phyloP scores from a whole-genome alignment of 2,888 invertebrate species.

The Galeruca laticollis region DNA sequence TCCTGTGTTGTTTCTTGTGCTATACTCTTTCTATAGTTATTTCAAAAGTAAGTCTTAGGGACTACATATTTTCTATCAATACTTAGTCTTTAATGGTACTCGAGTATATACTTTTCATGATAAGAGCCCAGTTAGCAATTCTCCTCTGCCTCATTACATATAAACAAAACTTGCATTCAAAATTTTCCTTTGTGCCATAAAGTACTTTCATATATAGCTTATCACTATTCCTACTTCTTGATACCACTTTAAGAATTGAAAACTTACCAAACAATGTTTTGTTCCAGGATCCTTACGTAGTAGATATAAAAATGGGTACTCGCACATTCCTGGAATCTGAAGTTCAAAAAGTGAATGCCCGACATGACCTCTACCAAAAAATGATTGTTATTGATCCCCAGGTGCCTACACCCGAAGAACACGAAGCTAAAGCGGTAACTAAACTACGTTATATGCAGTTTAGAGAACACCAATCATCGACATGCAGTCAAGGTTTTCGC shows the following conservation, averaged over 20 bases:
- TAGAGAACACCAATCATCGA: slow-evolving; percentile 92
- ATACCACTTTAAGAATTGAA: background rate
- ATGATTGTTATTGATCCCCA: slow-evolving; percentile 92
- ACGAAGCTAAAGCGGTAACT: slow-evolving; percentile 85
- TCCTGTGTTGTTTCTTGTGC: too few species aligned
- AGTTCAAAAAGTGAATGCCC: slow-evolving; percentile 86
- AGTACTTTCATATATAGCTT: background rate
- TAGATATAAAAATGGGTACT: slow-evolving; percentile 98
- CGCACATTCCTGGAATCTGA: slow-evolving; percentile 96
- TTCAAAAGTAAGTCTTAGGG: too few species aligned
- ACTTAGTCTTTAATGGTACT: too few species aligned
- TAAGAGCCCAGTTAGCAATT: too few species aligned
- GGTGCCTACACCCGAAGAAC: slow-evolving; percentile 89
- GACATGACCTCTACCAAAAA: slow-evolving; percentile 93
- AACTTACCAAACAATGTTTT: slow-evolving; percentile 33
- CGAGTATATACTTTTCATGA: too few species aligned
- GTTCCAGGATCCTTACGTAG: slow-evolving; percentile 86
- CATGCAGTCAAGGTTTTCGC: slow-evolving; percentile 92
- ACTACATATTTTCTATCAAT: too few species aligned
- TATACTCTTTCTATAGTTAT: too few species aligned
- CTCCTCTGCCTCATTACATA: too few species aligned
- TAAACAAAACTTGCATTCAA: background rate
- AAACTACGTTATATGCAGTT: slow-evolving; percentile 98
- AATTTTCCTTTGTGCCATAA: too few species aligned
- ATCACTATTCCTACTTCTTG: background rate